Conservation (phyloP, 2,888 invertebrate species). For the Tenthredo mesomela region DNA sequence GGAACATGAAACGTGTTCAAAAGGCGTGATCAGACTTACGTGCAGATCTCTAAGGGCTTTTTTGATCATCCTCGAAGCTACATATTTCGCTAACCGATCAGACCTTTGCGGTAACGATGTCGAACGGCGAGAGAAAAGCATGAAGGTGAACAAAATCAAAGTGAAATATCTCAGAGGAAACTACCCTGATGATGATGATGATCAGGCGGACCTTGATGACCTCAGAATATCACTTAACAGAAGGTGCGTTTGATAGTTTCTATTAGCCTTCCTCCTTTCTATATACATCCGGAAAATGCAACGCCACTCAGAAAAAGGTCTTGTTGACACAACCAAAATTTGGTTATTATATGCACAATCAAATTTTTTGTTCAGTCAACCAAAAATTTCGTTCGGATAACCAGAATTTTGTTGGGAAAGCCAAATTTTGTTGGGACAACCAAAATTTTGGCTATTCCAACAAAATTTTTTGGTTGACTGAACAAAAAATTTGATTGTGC, state of each 20-base stretch:
- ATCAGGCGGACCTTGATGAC: slow-evolving; percentile 64
- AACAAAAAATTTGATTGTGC: no score
- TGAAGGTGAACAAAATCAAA: slow-evolving; percentile 27
- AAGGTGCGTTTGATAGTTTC: slow-evolving; percentile 64
- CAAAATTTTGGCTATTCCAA: no score
- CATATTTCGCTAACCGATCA: slow-evolving; percentile 66
- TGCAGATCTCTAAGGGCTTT: slow-evolving; percentile 72
- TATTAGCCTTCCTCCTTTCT: background rate
- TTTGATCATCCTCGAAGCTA: slow-evolving; percentile 72
- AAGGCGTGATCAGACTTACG: slow-evolving; percentile 68
- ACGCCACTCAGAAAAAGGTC: no score
- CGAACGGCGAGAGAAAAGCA: slow-evolving; percentile 28
- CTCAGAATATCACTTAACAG: slow-evolving; percentile 70
- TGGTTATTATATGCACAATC: no score
- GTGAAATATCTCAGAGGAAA: slow-evolving; percentile 64
- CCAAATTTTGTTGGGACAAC: no score
- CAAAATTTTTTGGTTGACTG: no score
- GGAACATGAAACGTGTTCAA: slow-evolving; percentile 72
- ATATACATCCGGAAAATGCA: background rate
- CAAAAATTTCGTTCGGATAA: no score
- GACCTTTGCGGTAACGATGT: slow-evolving; percentile 65
- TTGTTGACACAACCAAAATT: no score
- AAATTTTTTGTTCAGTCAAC: no score
- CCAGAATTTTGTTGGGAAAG: no score
- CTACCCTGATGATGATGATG: slow-evolving; percentile 66